Base-by-base conservation (phyloP, 2,888 invertebrate genomes). In the Orthosia cruda region DNA sequence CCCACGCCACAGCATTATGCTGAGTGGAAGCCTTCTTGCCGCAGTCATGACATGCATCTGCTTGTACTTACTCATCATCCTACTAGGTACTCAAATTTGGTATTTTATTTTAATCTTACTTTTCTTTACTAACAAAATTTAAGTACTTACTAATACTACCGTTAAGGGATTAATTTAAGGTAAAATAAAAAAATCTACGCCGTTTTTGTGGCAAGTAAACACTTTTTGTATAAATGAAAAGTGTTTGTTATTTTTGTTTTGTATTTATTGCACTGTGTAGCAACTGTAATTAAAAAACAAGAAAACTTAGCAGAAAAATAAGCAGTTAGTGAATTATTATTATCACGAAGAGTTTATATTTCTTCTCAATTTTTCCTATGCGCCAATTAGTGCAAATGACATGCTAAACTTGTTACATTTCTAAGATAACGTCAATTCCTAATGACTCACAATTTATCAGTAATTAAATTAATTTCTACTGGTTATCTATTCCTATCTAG, bases 401-500 rank as follows among this genome's bases (percentile, higher is more conserved):
- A 32, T 40, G n/a, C 50, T 32, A 76, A 50, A 52, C 57, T 23
- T 23, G 9, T 58, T n/a, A 59, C n/a, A 49, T 26, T 57, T 20
- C n/a, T 3, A 7, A 52, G 62, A 78, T 81, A 78, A 50, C 9
- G 57, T 23, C 55, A 76, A 76, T 12, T 16, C 12, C 32, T 50
- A 49, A 52, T 49, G 55, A 49, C 18, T 62, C 7, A n/a, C 52
- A 66, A 63, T 80, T 54, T 49, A 58, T 76, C 52, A 54, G 57
- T 18, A 49, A 54, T 57, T 58, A n/a, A 54, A 77, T 81, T 61
- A 40, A 76, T 63, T 23, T 55, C 40, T 45, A 7, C 3, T 54
- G 12, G n/a, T 26, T 63, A 67, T 78, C 72, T 79, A 23, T 63
- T 63, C 81, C 80, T 80, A 81, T 78, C 77, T 63, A 47, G 40